Conservation (phyloP, 1,140 invertebrate genomes). For the Hylyphantes graminicola region DNA sequence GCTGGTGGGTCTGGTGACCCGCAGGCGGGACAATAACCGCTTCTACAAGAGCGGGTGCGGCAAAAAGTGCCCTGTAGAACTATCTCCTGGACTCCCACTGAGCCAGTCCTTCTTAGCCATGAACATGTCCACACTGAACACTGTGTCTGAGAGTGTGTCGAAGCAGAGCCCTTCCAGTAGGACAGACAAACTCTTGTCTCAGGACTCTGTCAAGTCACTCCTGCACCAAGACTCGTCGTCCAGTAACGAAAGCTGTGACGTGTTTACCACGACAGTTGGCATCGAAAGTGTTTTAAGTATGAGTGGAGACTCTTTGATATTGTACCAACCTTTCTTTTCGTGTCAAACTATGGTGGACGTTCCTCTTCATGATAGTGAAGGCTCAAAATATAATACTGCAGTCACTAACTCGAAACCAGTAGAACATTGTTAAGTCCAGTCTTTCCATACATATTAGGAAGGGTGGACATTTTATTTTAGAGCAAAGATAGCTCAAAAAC, state of each 20-base stretch:
- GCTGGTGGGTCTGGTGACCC: neutral
- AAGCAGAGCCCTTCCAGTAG: neutral
- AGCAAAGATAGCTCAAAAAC: too few species aligned
- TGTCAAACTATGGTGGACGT: constrained; percentile 4
- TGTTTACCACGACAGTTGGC: neutral
- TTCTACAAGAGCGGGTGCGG: neutral
- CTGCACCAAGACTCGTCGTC: constrained; percentile 48
- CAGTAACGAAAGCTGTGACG: constrained; percentile 49
- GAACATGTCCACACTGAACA: neutral
- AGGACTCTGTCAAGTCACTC: constrained; percentile 18
- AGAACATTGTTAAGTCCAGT: too few species aligned
- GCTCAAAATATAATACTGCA: too few species aligned
- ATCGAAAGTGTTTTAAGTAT: constrained; percentile 30
- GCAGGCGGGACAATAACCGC: neutral
- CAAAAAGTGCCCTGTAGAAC: neutral
- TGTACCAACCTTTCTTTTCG: constrained; percentile 30
- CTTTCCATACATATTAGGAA: too few species aligned
- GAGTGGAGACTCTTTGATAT: constrained; percentile 23
- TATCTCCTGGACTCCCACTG: constrained; percentile 1
- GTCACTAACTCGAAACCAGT: too few species aligned
- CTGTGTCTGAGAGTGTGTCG: neutral
- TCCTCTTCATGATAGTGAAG: neutral
- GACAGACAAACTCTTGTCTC: neutral
- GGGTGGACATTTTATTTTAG: too few species aligned
- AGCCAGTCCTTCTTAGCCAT: constrained; percentile 18